Conservation (phyloP, 2,113 vertebrate genomes). For the Cnemophilus loriae region DNA sequence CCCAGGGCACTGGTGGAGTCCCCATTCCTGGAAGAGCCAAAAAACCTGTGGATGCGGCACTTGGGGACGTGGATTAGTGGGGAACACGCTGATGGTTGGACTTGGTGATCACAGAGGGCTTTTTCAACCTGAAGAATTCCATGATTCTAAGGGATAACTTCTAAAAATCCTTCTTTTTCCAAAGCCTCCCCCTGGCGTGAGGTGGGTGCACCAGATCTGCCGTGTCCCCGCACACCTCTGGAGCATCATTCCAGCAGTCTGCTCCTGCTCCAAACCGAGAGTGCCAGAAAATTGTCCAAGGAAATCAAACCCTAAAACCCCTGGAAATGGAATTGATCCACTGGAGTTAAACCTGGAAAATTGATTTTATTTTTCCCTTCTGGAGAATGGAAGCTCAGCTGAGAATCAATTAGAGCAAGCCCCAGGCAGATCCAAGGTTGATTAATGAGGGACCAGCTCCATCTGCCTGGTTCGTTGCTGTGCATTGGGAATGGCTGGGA, state of each 20-base stretch:
- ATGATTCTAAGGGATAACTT: background rate
- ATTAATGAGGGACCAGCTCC: background rate
- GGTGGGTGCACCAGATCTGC: background rate
- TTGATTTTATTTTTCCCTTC: background rate
- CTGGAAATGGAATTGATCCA: background rate
- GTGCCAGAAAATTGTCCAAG: background rate
- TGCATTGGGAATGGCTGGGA: background rate
- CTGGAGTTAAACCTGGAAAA: background rate
- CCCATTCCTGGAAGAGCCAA: background rate
- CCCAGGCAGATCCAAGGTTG: background rate
- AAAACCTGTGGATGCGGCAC: background rate
- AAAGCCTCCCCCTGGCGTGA: background rate
- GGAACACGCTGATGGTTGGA: background rate
- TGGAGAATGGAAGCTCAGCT: background rate
- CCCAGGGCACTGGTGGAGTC: background rate
- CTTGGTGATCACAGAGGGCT: background rate
- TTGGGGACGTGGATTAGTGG: background rate
- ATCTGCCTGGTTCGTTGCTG: background rate
- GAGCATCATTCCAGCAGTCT: background rate
- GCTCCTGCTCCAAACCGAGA: background rate
- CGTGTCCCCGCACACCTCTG: background rate
- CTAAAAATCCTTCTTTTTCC: background rate
- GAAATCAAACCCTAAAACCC: background rate
- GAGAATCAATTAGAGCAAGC: slow-evolving; percentile 20
- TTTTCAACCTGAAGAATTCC: background rate